A percentile compares a stretch with the other conserved stretches of the same genome.
These are phyloP conservation scores for Dendrocopos noguchii DNA, from an alignment of 2,113 vertebrate genomes.

Conservation along the genomic window DNA sequence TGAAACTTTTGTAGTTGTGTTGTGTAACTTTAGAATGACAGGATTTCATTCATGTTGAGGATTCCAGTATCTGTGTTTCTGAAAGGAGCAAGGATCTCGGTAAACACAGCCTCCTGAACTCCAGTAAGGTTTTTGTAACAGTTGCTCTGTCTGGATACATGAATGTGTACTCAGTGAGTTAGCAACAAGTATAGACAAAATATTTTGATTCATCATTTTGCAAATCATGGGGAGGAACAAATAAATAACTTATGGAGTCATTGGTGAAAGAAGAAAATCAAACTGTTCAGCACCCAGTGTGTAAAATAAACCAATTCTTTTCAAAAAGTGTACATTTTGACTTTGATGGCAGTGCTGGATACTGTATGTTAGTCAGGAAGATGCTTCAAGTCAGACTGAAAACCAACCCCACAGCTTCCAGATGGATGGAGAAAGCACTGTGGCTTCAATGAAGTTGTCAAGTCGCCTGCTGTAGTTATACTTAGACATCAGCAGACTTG, in stretches of 20 bases:
- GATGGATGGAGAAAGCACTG: not conserved
- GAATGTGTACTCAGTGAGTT: not conserved
- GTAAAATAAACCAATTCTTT: not conserved
- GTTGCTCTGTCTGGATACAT: not conserved
- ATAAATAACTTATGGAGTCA: not conserved
- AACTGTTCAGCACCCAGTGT: not conserved
- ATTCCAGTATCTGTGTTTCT: not conserved
- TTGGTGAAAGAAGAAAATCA: not conserved
- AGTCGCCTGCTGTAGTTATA: slow-evolving; percentile 69
- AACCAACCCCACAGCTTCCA: not conserved
- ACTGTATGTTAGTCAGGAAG: not conserved
- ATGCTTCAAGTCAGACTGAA: not conserved
- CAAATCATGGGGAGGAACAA: not conserved
- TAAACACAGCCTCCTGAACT: not conserved
- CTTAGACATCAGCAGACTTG: slow-evolving; percentile 77
- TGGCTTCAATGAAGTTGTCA: slow-evolving; percentile 2
- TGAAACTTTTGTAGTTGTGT: not conserved
- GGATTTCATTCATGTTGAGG: not conserved
- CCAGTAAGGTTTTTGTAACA: not conserved
- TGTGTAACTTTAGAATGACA: not conserved
- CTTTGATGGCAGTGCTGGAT: not conserved
- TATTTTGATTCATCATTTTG: not conserved
- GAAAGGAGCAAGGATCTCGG: not conserved
- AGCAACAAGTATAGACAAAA: not conserved
- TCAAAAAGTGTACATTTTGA: not conserved